Evolutionary conservation across 2,797 vertebrate genomes (phyloP), one percentile per base, ranked within the genome.

Genomic region (Siniperca scherzeri): DNA sequence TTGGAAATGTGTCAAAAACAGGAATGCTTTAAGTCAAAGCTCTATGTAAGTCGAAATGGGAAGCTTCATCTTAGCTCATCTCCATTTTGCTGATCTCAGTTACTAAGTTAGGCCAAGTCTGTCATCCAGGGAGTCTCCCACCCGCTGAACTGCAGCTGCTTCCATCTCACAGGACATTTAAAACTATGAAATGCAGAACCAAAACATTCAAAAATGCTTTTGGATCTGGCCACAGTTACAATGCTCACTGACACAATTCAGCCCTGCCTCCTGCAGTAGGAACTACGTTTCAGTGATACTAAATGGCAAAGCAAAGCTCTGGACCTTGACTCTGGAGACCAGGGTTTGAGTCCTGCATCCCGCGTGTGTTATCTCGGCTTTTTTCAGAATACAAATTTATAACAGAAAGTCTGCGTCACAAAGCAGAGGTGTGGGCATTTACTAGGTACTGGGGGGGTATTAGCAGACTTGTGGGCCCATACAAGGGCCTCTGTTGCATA

Each of bases 141-240:
- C 40, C 62, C 64, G 25, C 74, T 48, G 52, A 68, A 16, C 42
- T 50, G 44, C 65, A 68, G 55, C 74, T 60, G 65, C 64, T 50
- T 68, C 55, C 65, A 50, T 67, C 44, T 60, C 65, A 27, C 42
- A 25, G 42, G 42, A 77, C 55, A 25, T 48, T 59, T 67, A 22
- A 57, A 57, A 57, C 19, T 19, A 22, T 76, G 42, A 50, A 17
- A 68, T 19, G 40, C 30, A 38, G 40, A 68, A 62, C 46, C 9
- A 50, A 62, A 74, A 71, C 11, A 14, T 11, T 71, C 16, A 44
- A 42, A 55, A 40, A 46, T 7, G 3, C 14, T 66, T 33, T 66
- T 30, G 44, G 48, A 33, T 46, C 44, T 21, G 17, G 64, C 42
- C 2, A 2, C 4, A 21, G 25, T n/a, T n/a, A 1, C 14, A 33